phyloP scores from a whole-genome alignment of 2,113 vertebrate species.

The Scomber japonicus region DNA sequence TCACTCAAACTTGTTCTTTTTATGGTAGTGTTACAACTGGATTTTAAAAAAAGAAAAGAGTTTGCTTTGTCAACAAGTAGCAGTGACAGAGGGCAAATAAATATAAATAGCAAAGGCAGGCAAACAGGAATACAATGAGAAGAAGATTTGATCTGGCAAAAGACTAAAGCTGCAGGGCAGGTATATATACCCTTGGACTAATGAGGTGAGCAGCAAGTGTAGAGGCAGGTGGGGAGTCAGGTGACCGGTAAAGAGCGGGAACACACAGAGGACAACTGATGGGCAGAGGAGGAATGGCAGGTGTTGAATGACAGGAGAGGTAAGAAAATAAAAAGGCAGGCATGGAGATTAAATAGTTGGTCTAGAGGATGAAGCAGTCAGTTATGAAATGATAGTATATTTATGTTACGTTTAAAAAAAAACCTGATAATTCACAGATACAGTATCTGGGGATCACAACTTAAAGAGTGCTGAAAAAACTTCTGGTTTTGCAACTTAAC shows the following conservation, averaged over 20 bases:
- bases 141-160: neutral
- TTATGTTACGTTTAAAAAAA: no score
- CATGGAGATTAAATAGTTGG: neutral
- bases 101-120: neutral
- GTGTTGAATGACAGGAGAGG: no score
- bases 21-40: no score
- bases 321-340: neutral
- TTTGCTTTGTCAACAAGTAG: conserved; percentile 12
- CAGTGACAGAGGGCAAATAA: neutral
- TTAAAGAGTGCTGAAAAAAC: no score
- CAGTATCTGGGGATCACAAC: neutral
- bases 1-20: no score
- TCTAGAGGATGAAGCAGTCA: no score
- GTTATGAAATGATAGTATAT: no score
- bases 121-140: neutral
- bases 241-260: neutral
- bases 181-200: neutral
- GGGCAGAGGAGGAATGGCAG: neutral
- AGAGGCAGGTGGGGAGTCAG: conserved; percentile 4
- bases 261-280: neutral
- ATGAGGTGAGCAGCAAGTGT: neutral
- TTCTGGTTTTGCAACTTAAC: neutral
- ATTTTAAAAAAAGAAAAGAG: neutral
- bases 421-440: neutral
- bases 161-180: neutral